Conservation (phyloP, 2,797 vertebrate species). For the Remorina albescens region DNA sequence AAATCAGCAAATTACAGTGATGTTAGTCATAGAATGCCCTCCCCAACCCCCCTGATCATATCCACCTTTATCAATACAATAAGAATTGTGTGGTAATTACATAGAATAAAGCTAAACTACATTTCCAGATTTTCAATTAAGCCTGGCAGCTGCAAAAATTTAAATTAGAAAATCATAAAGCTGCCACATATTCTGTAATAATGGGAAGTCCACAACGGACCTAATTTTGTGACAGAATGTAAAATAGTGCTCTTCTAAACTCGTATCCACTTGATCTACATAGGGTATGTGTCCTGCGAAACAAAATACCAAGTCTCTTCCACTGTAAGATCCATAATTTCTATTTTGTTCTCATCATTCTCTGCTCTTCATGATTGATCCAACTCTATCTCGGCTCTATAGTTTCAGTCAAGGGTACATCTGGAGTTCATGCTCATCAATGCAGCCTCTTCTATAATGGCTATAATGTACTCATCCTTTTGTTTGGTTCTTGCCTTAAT, state of each 20-base stretch:
- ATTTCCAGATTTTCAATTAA: too few species aligned
- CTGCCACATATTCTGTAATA: constrained; percentile 2
- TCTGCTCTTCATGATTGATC: constrained; percentile 46
- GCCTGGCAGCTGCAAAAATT: too few species aligned
- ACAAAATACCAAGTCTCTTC: constrained; percentile 27
- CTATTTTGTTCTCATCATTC: constrained; percentile 35
- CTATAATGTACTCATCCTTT: constrained; percentile 19
- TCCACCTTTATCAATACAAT: neutral
- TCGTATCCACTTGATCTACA: constrained; percentile 44
- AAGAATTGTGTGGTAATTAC: neutral
- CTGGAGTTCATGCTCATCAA: constrained; percentile 47
- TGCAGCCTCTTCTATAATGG: constrained; percentile 27
- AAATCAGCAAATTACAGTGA: constrained; percentile 10
- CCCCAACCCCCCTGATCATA: too few species aligned
- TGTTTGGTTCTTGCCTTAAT: constrained; percentile 3
- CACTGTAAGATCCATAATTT: constrained; percentile 51
- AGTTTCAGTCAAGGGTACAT: constrained; percentile 25
- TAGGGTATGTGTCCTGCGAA: constrained; percentile 21
- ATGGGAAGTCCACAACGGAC: neutral
- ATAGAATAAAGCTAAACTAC: neutral
- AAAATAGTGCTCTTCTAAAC: constrained; percentile 38
- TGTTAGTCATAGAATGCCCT: neutral
- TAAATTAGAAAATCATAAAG: constrained; percentile 2
- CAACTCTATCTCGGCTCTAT: constrained; percentile 20
- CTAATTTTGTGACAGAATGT: constrained; percentile 21